Conservation (phyloP, 2,888 invertebrate species). For the Notodonta ziczac region DNA sequence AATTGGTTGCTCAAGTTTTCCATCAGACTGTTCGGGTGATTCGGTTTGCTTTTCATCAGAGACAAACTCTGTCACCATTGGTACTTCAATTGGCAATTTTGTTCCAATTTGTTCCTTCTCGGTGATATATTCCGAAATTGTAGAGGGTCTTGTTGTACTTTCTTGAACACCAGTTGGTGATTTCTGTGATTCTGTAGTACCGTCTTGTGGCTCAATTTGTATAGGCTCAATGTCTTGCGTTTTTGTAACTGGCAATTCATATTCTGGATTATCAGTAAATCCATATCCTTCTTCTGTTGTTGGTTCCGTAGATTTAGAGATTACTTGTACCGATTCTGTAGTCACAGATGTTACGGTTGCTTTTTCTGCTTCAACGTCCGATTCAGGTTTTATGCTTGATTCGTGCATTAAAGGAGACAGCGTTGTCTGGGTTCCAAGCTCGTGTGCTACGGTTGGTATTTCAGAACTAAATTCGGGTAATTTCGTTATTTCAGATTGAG, state of each 20-base stretch:
- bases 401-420: neutral
- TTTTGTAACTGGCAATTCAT: constrained; percentile 23
- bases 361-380: neutral
- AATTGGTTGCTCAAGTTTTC: constrained; percentile 11
- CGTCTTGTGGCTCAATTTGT: constrained; percentile 24
- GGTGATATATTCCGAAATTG: constrained; percentile 2
- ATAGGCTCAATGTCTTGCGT: constrained; percentile 8
- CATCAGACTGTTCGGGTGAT: constrained; percentile 7
- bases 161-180: constrained; percentile 13
- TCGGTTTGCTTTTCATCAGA: constrained; percentile 12
- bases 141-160: constrained; percentile 18
- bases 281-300: constrained; percentile 26
- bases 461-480: neutral
- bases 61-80: constrained; percentile 18
- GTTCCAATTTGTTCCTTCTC: constrained; percentile 17
- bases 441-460: neutral
- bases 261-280: constrained; percentile 28
- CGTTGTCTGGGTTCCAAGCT: neutral
- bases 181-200: constrained; percentile 14
- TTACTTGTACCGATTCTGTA: constrained; percentile 15
- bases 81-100: constrained; percentile 15
- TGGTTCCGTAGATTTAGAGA: constrained; percentile 19
- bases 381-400: neutral
- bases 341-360: constrained; percentile 9
- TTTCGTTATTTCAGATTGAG: neutral